These are phyloP conservation scores for Myotis yumanensis DNA, from an alignment of 2,113 vertebrate species.

Conservation along the genomic window DNA sequence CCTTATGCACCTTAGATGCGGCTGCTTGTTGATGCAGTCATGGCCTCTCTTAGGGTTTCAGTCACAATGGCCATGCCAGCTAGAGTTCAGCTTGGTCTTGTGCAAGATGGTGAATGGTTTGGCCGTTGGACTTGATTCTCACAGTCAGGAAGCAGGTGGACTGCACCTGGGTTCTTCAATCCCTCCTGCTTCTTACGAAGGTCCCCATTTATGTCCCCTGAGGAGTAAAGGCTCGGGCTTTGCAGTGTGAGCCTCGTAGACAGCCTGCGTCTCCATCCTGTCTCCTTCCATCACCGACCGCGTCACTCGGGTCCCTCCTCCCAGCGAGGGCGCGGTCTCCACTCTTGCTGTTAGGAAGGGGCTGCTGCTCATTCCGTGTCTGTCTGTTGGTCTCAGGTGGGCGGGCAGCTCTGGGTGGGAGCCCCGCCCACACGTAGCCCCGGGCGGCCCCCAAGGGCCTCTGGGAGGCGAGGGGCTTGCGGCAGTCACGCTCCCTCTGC, in stretches of 20 bases:
- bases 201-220: accelerated
- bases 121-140: background rate
- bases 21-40: accelerated
- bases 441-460: background rate
- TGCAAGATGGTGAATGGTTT: background rate
- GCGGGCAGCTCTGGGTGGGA: background rate
- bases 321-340: background rate
- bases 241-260: accelerated
- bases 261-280: accelerated
- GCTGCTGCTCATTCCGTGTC: background rate
- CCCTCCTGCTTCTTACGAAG: accelerated
- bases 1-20: background rate
- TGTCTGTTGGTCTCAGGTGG: background rate
- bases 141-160: accelerated
- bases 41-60: background rate
- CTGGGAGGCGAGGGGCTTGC: accelerated
- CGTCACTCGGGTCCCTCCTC: accelerated
- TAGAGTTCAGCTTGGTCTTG: background rate
- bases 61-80: accelerated
- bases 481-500: accelerated
- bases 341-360: background rate
- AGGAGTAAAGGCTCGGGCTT: accelerated
- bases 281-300: accelerated
- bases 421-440: no score
- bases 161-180: accelerated